Conservation (phyloP, 2,113 vertebrate species). For the Sphaerodactylus townsendi region DNA sequence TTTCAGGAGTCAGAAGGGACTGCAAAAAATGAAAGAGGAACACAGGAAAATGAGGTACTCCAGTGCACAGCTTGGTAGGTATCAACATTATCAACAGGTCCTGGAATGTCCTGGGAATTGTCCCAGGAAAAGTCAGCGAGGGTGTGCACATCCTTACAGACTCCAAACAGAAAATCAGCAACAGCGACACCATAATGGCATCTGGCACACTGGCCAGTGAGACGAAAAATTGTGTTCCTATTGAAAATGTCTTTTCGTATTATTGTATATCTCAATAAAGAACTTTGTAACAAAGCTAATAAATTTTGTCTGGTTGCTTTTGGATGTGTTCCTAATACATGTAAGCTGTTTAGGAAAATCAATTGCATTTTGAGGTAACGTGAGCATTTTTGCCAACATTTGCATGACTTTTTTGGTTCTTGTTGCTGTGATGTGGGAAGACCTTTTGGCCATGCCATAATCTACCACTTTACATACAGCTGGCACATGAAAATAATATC, state of each 20-base stretch:
- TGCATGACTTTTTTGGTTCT: slow-evolving; percentile 58
- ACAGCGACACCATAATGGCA: slow-evolving; percentile 18
- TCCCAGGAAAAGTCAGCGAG: background rate
- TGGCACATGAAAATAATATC: slow-evolving; percentile 64
- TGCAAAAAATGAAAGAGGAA: no score
- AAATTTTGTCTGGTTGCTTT: slow-evolving; percentile 53
- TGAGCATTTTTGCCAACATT: slow-evolving; percentile 52
- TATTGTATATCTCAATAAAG: slow-evolving; percentile 50
- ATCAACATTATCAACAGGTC: background rate
- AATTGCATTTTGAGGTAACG: slow-evolving; percentile 54
- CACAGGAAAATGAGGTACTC: no score
- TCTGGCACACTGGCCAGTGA: slow-evolving; percentile 36
- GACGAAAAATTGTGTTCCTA: slow-evolving; percentile 24
- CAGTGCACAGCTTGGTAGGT: background rate
- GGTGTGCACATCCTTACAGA: slow-evolving; percentile 1
- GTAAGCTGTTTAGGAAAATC: slow-evolving; percentile 63
- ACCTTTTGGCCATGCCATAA: slow-evolving; percentile 61
- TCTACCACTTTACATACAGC: slow-evolving; percentile 63
- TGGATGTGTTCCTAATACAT: slow-evolving; percentile 54
- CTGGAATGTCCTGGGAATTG: background rate
- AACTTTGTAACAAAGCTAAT: background rate
- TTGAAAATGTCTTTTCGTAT: slow-evolving; percentile 45
- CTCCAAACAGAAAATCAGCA: slow-evolving; percentile 27
- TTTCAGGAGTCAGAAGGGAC: no score
- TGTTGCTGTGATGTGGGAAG: slow-evolving; percentile 65